Evolutionary conservation across 2,888 invertebrate species (phyloP).

Genomic region (Acleris emargana): DNA sequence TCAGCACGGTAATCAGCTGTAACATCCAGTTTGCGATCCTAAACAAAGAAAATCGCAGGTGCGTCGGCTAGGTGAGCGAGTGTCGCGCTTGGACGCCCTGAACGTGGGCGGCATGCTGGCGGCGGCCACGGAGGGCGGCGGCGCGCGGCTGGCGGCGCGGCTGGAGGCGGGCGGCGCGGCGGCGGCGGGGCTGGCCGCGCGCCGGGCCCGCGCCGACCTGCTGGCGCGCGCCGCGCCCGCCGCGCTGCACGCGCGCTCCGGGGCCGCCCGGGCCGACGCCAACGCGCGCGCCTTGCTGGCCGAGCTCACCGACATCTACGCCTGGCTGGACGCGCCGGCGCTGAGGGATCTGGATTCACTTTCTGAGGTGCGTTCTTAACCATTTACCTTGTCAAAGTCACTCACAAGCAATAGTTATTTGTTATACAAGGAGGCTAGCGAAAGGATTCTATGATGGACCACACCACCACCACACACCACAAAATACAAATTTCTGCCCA

Average conservation of each 20-base stretch:
- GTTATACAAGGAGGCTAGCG: too few species aligned
- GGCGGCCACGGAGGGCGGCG: conserved; percentile 88
- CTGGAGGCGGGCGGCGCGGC: conserved; percentile 83
- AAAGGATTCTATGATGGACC: too few species aligned
- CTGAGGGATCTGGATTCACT: conserved; percentile 62
- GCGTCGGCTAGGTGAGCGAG: conserved; percentile 89
- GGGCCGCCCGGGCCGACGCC: conserved; percentile 86
- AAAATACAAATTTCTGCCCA: too few species aligned
- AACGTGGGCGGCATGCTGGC: conserved; percentile 91
- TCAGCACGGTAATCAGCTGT: too few species aligned
- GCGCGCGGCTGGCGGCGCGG: conserved; percentile 87
- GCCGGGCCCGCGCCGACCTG: conserved; percentile 49
- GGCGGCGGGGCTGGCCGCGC: conserved; percentile 84
- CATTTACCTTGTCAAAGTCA: too few species aligned
- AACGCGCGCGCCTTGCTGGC: conserved; percentile 92
- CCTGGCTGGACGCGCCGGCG: conserved; percentile 69
- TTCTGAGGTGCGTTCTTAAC: conserved; percentile 48
- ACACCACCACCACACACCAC: too few species aligned
- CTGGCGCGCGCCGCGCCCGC: conserved; percentile 61
- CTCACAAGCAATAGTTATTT: too few species aligned
- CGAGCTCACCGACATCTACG: conserved; percentile 86
- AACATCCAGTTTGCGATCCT: too few species aligned
- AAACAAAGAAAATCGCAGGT: too few species aligned
- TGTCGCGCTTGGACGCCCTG: conserved; percentile 87
- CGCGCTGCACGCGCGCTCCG: conserved; percentile 66